Evolutionary conservation across 1,140 invertebrate genomes (phyloP).

Genomic region (Philopotamus ludificatus): DNA sequence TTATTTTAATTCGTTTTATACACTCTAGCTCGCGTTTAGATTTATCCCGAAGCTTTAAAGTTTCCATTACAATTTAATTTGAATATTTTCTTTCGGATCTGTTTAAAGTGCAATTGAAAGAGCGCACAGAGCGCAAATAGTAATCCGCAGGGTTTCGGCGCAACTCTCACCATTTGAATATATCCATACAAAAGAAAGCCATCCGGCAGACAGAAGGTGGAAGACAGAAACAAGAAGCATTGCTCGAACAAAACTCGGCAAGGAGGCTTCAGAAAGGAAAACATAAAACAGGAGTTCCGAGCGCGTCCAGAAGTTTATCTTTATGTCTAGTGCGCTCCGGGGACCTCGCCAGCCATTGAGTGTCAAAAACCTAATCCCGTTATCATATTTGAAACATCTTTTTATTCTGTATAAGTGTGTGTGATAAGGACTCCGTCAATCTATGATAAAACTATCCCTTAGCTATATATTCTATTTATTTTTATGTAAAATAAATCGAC

Average conservation of each 20-base stretch:
- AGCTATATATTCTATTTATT: too few species aligned
- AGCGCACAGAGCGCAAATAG: not conserved
- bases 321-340: constrained; percentile 4
- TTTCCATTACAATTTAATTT: too few species aligned
- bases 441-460: too few species aligned
- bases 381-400: constrained; percentile 21
- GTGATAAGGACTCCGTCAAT: too few species aligned
- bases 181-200: not conserved
- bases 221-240: not conserved
- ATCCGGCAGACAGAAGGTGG: not conserved
- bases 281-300: constrained; percentile 1
- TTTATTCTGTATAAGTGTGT: not conserved
- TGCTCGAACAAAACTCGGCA: not conserved
- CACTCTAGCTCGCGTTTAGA: too few species aligned
- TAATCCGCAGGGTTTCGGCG: not conserved
- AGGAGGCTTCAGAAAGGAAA: not conserved
- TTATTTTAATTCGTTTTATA: too few species aligned
- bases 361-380: constrained; percentile 25
- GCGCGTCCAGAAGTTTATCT: constrained; percentile 14
- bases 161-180: not conserved
- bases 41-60: too few species aligned
- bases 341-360: constrained; percentile 10
- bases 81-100: not conserved
- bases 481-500: too few species aligned
- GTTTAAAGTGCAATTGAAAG: not conserved